Evolutionary conservation across 92 coral and sea anemone genomes (phyloP).

Genomic region (Paramuricea clavata): DNA sequence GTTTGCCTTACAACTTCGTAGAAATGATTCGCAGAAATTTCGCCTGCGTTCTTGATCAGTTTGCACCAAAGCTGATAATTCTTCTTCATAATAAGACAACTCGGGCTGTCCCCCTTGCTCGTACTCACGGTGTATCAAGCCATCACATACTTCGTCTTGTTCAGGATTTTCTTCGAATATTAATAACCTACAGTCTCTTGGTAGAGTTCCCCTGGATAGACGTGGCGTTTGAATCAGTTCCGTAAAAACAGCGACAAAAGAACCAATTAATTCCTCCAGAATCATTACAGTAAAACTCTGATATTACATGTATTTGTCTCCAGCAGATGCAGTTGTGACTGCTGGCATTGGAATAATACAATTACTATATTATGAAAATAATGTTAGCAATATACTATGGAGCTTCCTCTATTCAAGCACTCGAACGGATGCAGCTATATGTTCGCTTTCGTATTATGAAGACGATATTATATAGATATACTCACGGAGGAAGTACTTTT

Average conservation of each 20-base stretch:
- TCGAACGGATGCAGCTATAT: too few species aligned
- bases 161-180: not conserved
- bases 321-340: too few species aligned
- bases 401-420: too few species aligned
- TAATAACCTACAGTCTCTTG: not conserved
- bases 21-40: not conserved
- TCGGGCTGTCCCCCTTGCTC: not conserved
- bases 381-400: too few species aligned
- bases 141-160: not conserved
- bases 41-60: not conserved
- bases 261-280: not conserved
- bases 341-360: too few species aligned
- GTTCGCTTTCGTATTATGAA: too few species aligned
- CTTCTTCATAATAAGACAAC: not conserved
- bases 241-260: not conserved
- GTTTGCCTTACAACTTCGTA: not conserved
- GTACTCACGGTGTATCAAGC: not conserved
- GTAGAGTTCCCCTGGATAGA: not conserved
- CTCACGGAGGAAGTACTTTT: too few species aligned
- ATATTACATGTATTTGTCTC: too few species aligned
- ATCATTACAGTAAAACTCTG: too few species aligned
- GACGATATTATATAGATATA: too few species aligned
- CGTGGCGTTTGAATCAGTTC: not conserved
- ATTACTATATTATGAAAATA: too few species aligned
- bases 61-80: not conserved